Evolutionary conservation across 2,113 vertebrate genomes (phyloP).

Genomic region (Brachyhypopomus occidentalis): DNA sequence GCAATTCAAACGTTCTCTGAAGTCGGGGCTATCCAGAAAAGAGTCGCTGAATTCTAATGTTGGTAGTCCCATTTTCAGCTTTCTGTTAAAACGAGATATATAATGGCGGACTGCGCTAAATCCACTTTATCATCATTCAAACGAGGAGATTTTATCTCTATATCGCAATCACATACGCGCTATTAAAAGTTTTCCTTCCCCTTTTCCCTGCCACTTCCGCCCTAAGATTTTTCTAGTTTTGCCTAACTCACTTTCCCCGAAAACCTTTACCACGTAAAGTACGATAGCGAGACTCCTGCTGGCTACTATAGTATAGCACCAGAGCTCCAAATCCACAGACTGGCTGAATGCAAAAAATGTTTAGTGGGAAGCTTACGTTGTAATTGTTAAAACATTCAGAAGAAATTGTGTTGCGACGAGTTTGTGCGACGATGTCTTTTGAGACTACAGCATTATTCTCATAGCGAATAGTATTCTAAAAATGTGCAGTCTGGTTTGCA

Average conservation of each 20-base stretch:
- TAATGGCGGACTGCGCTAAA: not conserved
- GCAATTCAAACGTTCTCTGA: slow-evolving; percentile 91
- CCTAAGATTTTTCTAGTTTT: slow-evolving; percentile 35
- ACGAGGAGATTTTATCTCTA: not conserved
- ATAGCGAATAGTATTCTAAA: too few relatives aligned
- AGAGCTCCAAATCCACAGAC: too few relatives aligned
- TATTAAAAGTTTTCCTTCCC: slow-evolving; percentile 49
- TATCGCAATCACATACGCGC: not conserved
- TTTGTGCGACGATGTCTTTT: too few relatives aligned
- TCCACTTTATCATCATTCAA: not conserved
- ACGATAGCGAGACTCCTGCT: slow-evolving; percentile 74
- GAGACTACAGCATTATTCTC: too few relatives aligned
- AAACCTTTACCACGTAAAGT: slow-evolving; percentile 37
- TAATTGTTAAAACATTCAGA: too few relatives aligned
- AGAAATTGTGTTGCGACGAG: too few relatives aligned
- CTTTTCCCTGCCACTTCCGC: slow-evolving; percentile 65
- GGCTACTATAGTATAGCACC: slow-evolving; percentile 52
- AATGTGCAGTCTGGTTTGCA: too few relatives aligned
- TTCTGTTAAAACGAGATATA: not conserved
- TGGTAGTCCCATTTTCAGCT: slow-evolving; percentile 85
- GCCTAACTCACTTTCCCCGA: slow-evolving; percentile 13
- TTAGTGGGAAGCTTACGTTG: too few relatives aligned
- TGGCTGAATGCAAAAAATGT: too few relatives aligned
- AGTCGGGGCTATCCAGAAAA: slow-evolving; percentile 92
- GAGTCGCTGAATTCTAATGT: slow-evolving; percentile 97